Evolutionary conservation across 2,113 vertebrate species (phyloP), one percentile per base, ranked within the genome.

Genomic region (Vimba vimba): DNA sequence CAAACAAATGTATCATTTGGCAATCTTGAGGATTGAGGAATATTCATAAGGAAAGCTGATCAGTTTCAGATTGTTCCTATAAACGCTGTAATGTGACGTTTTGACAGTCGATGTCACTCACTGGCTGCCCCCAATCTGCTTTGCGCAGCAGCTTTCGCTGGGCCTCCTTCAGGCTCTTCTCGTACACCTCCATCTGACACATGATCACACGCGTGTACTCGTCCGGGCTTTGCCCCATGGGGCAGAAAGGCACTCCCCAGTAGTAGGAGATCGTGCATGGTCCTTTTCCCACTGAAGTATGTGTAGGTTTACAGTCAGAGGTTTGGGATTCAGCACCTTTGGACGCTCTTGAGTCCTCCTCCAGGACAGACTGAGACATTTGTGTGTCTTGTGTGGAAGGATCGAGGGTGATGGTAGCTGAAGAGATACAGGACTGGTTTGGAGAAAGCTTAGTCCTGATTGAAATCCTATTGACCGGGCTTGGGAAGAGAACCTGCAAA

Each of bases 221-320:
- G 87, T 97, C 96, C 36, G 98, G 97, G 90, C 97, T 95, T 86
- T 96, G 93, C 27, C 97, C 97, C 85, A 92, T 92, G 2, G 98
- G 98, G 89, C 98, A 99, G 92, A 99, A 99, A 39, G 98, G 98
- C 71, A 99, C 92, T 52, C 98, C 98, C 98, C 98, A 99, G 85
- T 97, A 98, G 93, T 99, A 99, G 77, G 96, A 94, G 79, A 99
- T 96, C 12, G 91, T 93, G 68, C 84, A 57, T 84, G 4, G 76
- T 19, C 91, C 89, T 4, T 79, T 62, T 57, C 59, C 55, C 55
- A 36, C 2, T 15, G 43, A 30, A 47, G 25, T 0, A 60, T 8
- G 68, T 11, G 19, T 4, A 25, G 66, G 64, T 77, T 68, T 74
- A 19, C 17, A 25, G 69, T 59, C 23, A 0, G 71, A 1, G 2